Evolutionary conservation across 2,113 vertebrate species (phyloP).

Genomic region (Rhinopithecus roxellana): DNA sequence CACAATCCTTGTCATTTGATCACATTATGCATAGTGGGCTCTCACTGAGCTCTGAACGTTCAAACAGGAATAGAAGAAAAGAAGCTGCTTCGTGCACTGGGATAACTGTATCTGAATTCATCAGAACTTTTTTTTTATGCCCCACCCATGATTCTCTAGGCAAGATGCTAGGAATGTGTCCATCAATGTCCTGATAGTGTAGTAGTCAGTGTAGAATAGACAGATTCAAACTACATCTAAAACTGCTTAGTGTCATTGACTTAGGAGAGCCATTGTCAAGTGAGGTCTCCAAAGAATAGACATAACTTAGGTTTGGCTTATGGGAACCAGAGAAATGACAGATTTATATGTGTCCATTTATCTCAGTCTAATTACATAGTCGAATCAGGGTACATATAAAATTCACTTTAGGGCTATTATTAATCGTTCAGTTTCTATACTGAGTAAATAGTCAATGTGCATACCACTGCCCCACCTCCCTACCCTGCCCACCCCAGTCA

Average conservation of each 20-base stretch:
- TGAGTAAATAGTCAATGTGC: neutral
- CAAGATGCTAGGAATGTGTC: neutral
- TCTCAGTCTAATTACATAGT: neutral
- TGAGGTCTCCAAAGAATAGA: neutral
- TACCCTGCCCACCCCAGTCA: neutral
- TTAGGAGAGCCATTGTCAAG: neutral
- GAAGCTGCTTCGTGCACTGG: neutral
- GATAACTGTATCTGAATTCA: neutral
- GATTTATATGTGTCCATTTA: neutral
- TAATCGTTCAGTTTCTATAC: neutral
- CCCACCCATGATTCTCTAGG: neutral
- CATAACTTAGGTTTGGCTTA: neutral
- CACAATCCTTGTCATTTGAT: neutral
- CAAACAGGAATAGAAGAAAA: neutral
- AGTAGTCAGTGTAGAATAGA: neutral
- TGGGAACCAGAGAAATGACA: neutral
- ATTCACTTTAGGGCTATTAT: neutral
- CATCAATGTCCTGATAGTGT: neutral
- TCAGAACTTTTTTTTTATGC: neutral
- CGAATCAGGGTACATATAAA: neutral
- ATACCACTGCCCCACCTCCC: too few relatives aligned
- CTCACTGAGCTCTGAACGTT: neutral
- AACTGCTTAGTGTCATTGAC: neutral
- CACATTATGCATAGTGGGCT: neutral
- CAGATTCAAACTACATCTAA: neutral